phyloP scores from a whole-genome alignment of 2,888 invertebrate species.

The Lysandra bellargus region DNA sequence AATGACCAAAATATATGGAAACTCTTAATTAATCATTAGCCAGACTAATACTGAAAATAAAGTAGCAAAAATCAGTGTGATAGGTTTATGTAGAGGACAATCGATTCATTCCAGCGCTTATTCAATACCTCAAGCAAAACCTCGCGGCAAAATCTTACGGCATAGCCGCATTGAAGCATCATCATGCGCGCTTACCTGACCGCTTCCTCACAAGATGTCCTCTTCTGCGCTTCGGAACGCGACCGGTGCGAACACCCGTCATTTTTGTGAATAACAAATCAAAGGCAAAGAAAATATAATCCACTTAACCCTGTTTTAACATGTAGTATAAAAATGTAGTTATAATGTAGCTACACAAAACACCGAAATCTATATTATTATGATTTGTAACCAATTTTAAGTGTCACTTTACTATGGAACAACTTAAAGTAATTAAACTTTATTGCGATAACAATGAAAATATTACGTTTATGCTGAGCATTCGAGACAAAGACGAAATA shows the following conservation, averaged over 20 bases:
- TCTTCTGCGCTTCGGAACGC: constrained; percentile 67
- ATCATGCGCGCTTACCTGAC: constrained; percentile 70
- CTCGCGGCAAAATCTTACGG: constrained; percentile 45
- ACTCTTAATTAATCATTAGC: background rate
- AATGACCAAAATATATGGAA: background rate
- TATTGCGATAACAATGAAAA: constrained; percentile 2
- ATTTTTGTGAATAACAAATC: constrained; percentile 48
- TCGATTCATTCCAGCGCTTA: constrained; percentile 49
- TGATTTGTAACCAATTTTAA: background rate
- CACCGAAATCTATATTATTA: background rate
- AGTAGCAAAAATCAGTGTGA: background rate
- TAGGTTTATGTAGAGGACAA: constrained; percentile 30
- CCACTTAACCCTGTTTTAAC: constrained; percentile 30
- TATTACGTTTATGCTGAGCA: background rate
- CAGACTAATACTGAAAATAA: background rate
- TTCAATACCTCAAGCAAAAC: constrained; percentile 58
- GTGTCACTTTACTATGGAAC: background rate
- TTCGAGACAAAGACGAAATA: constrained; percentile 32
- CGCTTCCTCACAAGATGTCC: constrained; percentile 62
- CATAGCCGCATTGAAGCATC: constrained; percentile 52
- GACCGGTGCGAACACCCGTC: constrained; percentile 69
- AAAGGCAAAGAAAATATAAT: constrained; percentile 34
- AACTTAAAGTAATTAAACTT: constrained; percentile 2
- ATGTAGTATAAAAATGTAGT: constrained; percentile 52
- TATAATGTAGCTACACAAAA: background rate